Evolutionary conservation across 2,888 invertebrate species (phyloP), one percentile per base, ranked within the genome.

Genomic region (Watsonalla cultraria): DNA sequence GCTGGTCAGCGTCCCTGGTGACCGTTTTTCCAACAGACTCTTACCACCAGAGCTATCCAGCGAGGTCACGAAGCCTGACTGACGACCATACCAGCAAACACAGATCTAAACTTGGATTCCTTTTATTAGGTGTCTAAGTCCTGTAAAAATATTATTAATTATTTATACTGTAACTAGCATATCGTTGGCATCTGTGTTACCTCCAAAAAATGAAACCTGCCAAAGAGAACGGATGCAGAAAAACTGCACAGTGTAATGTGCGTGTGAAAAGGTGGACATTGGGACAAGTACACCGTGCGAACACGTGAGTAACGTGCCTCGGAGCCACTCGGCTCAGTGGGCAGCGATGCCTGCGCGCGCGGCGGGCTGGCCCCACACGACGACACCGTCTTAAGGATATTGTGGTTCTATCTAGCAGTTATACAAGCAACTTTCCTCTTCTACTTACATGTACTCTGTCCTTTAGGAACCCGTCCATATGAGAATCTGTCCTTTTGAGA

Each of bases 351-450:
- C 84, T 71, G 72, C 52, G 55, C 59, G 55, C 61, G 42, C 61
- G 65, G 83, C 82, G 83, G 82, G 77, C 74, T 57, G 61, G 56
- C 84, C 85, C 65, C 82, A 77, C 82, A 84, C 73, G 80, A 65
- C 42, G 42, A 2, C 11, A 5, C 9, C 8, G 0, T 11, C 42
- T 42, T 24, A 24, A 24, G 24, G 24, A 11, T 11, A 11, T 11
- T 42, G 42, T 42, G 42, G 11, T 24, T 24, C 24, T 42, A 6
- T 42, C 42, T 42, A 1, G 6, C 11, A 42, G 11, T 8, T 39
- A 42, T 42, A 42, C 11, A 24, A 24, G 4, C 24, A 4, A 24
- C 4, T 24, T 24, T 24, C 24, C 24, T 24, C 24, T 24, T 24
- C 24, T 24, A 24, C 24, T 24, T 24, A 24, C 24, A 24, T 24